These are phyloP conservation scores for Macropis europaea DNA, from an alignment of 2,888 invertebrate genomes.

Conservation along the genomic window DNA sequence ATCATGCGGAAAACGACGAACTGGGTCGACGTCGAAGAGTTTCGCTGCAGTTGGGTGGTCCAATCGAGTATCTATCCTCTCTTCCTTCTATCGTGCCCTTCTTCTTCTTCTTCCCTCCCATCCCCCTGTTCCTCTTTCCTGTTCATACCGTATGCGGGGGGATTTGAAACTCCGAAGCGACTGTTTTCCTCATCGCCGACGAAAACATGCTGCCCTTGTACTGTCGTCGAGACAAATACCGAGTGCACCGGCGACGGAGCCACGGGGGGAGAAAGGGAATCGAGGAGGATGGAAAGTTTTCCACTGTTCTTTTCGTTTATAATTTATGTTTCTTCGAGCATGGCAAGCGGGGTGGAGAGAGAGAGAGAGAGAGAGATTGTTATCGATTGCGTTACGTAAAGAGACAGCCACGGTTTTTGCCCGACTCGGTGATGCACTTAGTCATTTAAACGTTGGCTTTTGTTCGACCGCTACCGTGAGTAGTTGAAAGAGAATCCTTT, in stretches of 20 bases:
- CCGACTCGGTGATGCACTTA: conserved; percentile 22
- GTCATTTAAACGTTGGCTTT: conserved; percentile 38
- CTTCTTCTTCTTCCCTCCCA: conserved; percentile 18
- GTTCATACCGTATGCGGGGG: conserved; percentile 54
- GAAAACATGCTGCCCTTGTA: conserved; percentile 71
- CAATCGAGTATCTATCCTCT: conserved; percentile 51
- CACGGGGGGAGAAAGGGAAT: background rate
- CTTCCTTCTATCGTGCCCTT: conserved; percentile 31
- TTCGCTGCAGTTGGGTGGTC: conserved; percentile 54
- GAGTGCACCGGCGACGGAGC: conserved; percentile 11
- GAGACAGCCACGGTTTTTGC: conserved; percentile 23
- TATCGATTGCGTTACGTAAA: conserved; percentile 51
- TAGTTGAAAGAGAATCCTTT: conserved; percentile 1
- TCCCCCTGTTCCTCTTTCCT: conserved; percentile 13
- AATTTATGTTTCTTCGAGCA: conserved; percentile 44
- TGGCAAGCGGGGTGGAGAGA: too few relatives aligned
- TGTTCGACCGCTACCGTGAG: conserved; percentile 26
- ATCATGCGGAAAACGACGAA: conserved; percentile 63
- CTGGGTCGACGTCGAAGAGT: conserved; percentile 67
- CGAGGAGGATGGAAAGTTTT: conserved; percentile 41
- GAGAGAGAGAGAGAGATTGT: conserved; percentile 21
- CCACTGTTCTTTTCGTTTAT: conserved; percentile 49
- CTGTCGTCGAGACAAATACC: conserved; percentile 64
- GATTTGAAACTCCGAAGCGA: conserved; percentile 47
- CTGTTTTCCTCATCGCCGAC: conserved; percentile 68